Evolutionary conservation across 2,113 vertebrate genomes (phyloP), one percentile per base, ranked within the genome.

Genomic region (Vulpes vulpes): DNA sequence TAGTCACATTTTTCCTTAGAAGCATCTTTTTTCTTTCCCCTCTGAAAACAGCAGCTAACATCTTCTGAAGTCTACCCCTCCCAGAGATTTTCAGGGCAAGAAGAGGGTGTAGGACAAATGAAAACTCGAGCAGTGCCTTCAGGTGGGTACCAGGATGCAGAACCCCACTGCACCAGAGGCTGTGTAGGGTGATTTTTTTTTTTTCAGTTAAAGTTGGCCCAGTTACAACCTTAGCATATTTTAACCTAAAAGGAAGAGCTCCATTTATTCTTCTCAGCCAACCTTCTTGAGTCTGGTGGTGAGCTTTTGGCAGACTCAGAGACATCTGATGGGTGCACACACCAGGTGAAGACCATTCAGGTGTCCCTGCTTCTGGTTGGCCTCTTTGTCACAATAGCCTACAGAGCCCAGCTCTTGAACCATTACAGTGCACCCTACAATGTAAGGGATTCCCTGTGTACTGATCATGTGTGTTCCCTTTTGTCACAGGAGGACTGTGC

Each of bases 401-500:
- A 3, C 1, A 11, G 4, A 73, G 11, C 6, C 30, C 22, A 17
- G 27, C 16, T 67, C 62, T 69, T 23, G 14, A 84, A 60, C 53
- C 30, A 20, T 64, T 25, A 2, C 62, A 38, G 4, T 38, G 8
- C 27, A 84, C 32, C 17, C 51, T 27, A 4, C 65, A 49, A 74
- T 74, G 5, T 35, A 20, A 11, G 14, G 19, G 11, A 82, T 80
- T 95, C 90, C 11, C 80, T 59, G 30, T 84, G 6, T 80, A n/a
- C 57, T 91, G 59, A 97, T 97, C 91, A 96, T 93, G 43, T 2
- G 32, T 86, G 89, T 98, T 98, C 60, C 65, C 38, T 79, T 96
- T 69, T 98, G 0, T 95, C 97, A 87, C 98, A 99, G 99, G 99
- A 96, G 99, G 99, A n/a, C 98, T 99, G 43, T 99, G 99, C 96